Base-by-base conservation (phyloP, 2,113 vertebrate species). In the Protobothrops mucrosquamatus region DNA sequence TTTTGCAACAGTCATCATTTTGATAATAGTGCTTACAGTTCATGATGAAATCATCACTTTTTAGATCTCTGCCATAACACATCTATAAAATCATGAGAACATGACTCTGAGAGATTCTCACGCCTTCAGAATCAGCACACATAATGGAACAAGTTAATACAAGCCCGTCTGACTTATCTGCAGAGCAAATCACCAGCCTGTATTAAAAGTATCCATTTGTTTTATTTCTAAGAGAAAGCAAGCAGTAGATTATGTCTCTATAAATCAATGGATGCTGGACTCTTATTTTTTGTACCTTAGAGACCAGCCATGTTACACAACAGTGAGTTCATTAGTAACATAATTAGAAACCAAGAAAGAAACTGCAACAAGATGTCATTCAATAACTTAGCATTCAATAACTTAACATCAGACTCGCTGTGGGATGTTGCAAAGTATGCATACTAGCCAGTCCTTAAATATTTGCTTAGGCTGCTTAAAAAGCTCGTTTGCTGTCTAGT, bases 31-130 rank as follows among this genome's bases (percentile, higher is more conserved):
- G 97, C 97, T 97, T 95, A 94, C 88, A 97, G 98, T 97, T 91
- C 96, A 96, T 98, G 97, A 97, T 98, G 98, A 98, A 98, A 98
- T 98, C 98, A 98, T 96, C 97, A 93, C 89, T 94, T 97, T 96
- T 97, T 97, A 97, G 98, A 97, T 97, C 98, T 98, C 94, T 98
- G 98, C 97, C 98, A 96, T 98, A 97, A 98, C 98, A 98, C 95
- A 98, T 96, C 97, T 97, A 96, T 97, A 98, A 96, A 98, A 98
- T 98, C 98, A 98, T 99, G 99, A 98, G 98, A 99, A 99, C 98
- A 97, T 98, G 97, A 97, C 98, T 98, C 91, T 93, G 96, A 95
- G 93, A 97, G 97, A 98, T 99, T 99, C 99, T 98, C 99, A 99
- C 99, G 98, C 98, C 98, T 97, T 98, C 97, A 98, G 98, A 96